phyloP scores from a whole-genome alignment of 1,140 invertebrate species.

The Hyles euphorbiae region DNA sequence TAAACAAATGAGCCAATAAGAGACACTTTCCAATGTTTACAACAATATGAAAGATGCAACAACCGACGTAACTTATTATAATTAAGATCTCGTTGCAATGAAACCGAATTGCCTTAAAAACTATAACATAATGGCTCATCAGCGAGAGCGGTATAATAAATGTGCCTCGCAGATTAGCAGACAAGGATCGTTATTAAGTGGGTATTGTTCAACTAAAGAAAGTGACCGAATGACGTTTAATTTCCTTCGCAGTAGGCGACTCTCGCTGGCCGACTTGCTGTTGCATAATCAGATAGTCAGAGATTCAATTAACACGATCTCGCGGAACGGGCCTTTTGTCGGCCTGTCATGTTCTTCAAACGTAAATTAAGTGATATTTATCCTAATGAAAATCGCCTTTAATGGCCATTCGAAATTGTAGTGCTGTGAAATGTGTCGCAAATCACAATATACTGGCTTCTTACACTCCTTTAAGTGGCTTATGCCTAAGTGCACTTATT shows the following conservation, averaged over 20 bases:
- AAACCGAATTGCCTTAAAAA: background rate
- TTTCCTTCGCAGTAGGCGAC: slow-evolving; percentile 47
- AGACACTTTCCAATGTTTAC: too few relatives aligned
- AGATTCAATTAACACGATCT: slow-evolving; percentile 46
- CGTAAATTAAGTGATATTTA: slow-evolving; percentile 14
- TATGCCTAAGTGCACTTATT: too few relatives aligned
- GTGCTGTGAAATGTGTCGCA: too few relatives aligned
- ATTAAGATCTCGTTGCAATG: background rate
- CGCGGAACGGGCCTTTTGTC: slow-evolving; percentile 24
- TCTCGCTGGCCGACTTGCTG: slow-evolving; percentile 31
- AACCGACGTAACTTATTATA: too few relatives aligned
- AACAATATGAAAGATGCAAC: too few relatives aligned
- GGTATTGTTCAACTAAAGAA: slow-evolving; percentile 53
- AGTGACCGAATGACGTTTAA: slow-evolving; percentile 66
- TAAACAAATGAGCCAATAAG: too few relatives aligned
- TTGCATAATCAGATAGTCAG: slow-evolving; percentile 40
- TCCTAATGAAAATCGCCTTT: too few relatives aligned
- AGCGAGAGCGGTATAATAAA: background rate
- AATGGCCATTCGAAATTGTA: background rate
- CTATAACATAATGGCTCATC: background rate
- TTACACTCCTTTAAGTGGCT: too few relatives aligned
- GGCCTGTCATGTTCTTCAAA: slow-evolving; percentile 16
- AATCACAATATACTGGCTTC: too few relatives aligned
- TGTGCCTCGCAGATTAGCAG: slow-evolving; percentile 1
- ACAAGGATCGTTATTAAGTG: slow-evolving; percentile 20